Percentiles rank a stretch among this genome's conserved stretches.
Evolutionary conservation across 2,888 invertebrate species (phyloP).

Genomic region (Trimorus sp.): DNA sequence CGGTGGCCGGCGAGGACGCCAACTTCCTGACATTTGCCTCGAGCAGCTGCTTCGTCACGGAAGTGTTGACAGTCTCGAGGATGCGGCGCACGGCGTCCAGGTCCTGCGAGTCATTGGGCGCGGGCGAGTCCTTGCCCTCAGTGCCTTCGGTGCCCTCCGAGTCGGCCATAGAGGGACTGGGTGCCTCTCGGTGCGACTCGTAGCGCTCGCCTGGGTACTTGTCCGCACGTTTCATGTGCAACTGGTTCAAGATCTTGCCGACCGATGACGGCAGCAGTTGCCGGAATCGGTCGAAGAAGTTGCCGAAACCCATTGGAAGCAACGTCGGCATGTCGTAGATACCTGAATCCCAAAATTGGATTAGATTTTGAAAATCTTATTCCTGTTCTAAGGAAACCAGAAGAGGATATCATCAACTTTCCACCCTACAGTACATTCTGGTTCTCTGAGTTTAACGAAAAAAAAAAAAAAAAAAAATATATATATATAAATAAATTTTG

Average conservation of each 20-base stretch:
- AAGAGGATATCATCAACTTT: too few species aligned
- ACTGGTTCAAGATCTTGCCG: constrained; percentile 86
- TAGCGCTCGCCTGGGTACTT: constrained; percentile 73
- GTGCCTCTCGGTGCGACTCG: constrained; percentile 76
- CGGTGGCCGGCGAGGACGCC: constrained; percentile 83
- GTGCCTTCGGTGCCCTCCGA: constrained; percentile 85
- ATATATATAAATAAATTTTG: too few species aligned
- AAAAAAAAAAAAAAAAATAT: too few species aligned
- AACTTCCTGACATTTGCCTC: constrained; percentile 87
- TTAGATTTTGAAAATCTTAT: too few species aligned
- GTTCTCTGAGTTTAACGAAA: too few species aligned
- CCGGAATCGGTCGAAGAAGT: constrained; percentile 69
- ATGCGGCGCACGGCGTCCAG: constrained; percentile 87
- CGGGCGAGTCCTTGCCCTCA: constrained; percentile 82
- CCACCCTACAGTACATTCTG: too few species aligned
- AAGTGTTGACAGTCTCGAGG: constrained; percentile 88
- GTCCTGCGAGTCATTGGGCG: constrained; percentile 81
- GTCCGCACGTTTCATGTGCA: constrained; percentile 79
- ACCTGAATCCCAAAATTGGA: constrained; percentile 22
- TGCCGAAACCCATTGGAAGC: constrained; percentile 77
- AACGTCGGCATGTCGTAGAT: constrained; percentile 79
- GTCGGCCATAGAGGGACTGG: constrained; percentile 81
- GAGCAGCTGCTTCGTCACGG: constrained; percentile 88
- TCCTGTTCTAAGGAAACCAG: too few species aligned
- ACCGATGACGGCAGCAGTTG: constrained; percentile 81